Percentiles rank a stretch among this genome's conserved stretches.
These are phyloP conservation scores for Pterophyllum scalare DNA, from an alignment of 2,113 vertebrate genomes.

Conservation along the genomic window DNA sequence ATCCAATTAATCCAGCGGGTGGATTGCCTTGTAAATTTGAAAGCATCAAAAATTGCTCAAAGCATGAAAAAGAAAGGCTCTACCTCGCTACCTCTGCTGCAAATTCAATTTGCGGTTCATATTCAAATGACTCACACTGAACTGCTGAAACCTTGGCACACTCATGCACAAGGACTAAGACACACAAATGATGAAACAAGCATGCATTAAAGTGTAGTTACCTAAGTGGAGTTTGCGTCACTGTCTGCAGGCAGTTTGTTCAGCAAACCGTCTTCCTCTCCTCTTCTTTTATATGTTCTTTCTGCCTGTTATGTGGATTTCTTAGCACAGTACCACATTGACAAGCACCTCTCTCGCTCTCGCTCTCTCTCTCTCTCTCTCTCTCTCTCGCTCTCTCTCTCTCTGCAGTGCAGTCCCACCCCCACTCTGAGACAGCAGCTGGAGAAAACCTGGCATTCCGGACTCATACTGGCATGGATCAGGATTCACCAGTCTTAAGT, in stretches of 20 bases:
- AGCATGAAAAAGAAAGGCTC: neutral
- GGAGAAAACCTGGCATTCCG: constrained; percentile 71
- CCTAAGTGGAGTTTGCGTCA: constrained; percentile 47
- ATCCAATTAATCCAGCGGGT: neutral
- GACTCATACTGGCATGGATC: constrained; percentile 45
- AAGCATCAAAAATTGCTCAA: constrained; percentile 12
- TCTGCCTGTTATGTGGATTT: constrained; percentile 44
- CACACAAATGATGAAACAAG: constrained; percentile 15
- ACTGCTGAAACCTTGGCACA: constrained; percentile 3
- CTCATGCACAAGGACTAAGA: neutral
- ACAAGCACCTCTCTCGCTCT: constrained; percentile 22
- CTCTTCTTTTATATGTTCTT: constrained; percentile 39
- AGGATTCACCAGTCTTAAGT: constrained; percentile 50
- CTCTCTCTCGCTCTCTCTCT: constrained; percentile 32
- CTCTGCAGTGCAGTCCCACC: constrained; percentile 77
- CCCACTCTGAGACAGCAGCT: constrained; percentile 62
- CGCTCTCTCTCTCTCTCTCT: constrained; percentile 18
- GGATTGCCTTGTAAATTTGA: neutral
- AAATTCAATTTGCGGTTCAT: constrained; percentile 3
- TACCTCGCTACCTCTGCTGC: neutral
- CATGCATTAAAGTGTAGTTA: constrained; percentile 38
- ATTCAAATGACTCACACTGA: neutral
- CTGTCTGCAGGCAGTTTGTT: constrained; percentile 31
- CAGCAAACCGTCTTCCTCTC: constrained; percentile 34
- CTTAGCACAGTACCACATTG: constrained; percentile 23